Evolutionary conservation across 1,140 invertebrate genomes (phyloP).

Genomic region (Pseudachorutes palmiensis): DNA sequence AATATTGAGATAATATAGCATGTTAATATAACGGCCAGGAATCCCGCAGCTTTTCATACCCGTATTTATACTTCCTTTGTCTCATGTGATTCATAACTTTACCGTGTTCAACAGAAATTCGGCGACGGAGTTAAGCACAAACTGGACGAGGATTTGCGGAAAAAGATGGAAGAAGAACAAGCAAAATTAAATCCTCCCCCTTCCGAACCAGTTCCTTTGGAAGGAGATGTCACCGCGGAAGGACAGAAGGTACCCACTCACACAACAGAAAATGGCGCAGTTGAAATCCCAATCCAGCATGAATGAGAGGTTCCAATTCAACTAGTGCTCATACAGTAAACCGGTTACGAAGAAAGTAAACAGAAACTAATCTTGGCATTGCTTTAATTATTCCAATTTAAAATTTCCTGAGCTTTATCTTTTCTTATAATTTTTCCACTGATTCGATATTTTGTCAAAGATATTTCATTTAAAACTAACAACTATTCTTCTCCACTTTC

Average conservation of each 20-base stretch:
- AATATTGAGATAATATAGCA: too few relatives aligned
- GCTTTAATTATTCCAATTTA: neutral
- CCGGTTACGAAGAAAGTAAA: neutral
- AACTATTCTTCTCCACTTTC: too few relatives aligned
- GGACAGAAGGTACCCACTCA: neutral
- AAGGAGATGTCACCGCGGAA: too few relatives aligned
- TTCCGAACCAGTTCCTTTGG: neutral
- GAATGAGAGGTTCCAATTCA: too few relatives aligned
- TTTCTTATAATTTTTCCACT: too few relatives aligned
- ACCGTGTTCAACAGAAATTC: neutral
- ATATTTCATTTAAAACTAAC: too few relatives aligned
- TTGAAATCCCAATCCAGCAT: slow-evolving; percentile 2
- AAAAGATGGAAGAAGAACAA: neutral
- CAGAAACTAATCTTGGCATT: neutral
- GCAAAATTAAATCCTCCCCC: neutral
- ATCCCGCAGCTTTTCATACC: too few relatives aligned
- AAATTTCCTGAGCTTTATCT: neutral
- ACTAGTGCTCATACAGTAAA: neutral
- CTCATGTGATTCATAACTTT: slow-evolving; percentile 2
- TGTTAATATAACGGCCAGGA: too few relatives aligned
- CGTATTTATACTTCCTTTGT: too few relatives aligned
- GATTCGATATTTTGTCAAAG: too few relatives aligned
- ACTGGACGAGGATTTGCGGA: neutral
- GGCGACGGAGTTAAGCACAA: slow-evolving; percentile 1
- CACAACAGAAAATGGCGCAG: neutral